Base-by-base conservation (phyloP, 30 jellyfish, hydroid and myxozoan species). In the Mastigias papua region DNA sequence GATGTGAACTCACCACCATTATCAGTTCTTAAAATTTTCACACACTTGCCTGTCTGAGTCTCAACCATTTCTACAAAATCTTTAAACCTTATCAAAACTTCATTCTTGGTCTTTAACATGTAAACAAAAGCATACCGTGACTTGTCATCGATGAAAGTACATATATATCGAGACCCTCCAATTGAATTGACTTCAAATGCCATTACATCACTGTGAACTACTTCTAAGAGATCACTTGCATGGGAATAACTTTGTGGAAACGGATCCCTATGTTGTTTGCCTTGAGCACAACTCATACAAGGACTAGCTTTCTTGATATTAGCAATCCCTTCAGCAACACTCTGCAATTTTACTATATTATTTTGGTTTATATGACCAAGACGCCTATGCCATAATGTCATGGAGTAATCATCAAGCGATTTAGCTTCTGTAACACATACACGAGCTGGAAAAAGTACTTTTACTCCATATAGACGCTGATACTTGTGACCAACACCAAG, bases 161-260 rank as follows among this genome's bases (percentile, higher is more conserved):
- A 48, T 19, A 51, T 31, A 70, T 68, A 83, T 28, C 79, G 27
- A 29, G 90, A 69, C 62, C 93, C 87, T 1, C 93, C 80, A 35
- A 83, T 37, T 0, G 93, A 78, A 30, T 50, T 26, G 7, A 68
- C 79, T 27, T 68, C 87, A 26, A 67, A 27, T 19, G 89, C 81
- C 33, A 58, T 30, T 29, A 83, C 89, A 83, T 83, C 93, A 68
- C 80, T 83, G 78, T 83, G 93, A 15, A 83, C 60, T 33, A 83
- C 32, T 23, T 60, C 89, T 0, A 78, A 33, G 4, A 78, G 11
- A 0, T 78, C 89, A 15, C 29, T 23, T 78, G 62, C 37, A 78
- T 63, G 49, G 29, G 89, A 78, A 28, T 35, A 50, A 29, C 89
- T 78, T 23, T 0, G 21, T 37, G 22, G 81, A 33, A 76, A 76